A percentile compares a stretch with the other conserved stretches of the same genome.
phyloP scores from a whole-genome alignment of 2,888 invertebrate species.

The Drosophila multiciliata region DNA sequence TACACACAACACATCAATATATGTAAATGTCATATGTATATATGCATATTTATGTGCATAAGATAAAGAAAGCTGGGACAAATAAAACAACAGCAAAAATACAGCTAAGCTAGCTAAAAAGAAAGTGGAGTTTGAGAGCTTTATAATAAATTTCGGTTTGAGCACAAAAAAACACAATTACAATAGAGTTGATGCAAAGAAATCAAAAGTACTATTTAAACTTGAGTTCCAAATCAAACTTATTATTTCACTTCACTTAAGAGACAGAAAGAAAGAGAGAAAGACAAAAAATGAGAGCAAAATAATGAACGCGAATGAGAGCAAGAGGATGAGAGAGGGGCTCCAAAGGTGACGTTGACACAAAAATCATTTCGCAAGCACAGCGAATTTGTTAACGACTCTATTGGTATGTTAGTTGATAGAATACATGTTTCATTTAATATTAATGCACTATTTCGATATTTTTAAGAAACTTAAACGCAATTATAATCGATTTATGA shows the following conservation, averaged over 20 bases:
- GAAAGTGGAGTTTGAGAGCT: constrained; percentile 33
- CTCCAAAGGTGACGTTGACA: constrained; percentile 78
- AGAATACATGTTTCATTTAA: neutral
- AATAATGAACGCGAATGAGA: constrained; percentile 42
- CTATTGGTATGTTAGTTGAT: constrained; percentile 16
- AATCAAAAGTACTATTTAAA: constrained; percentile 27
- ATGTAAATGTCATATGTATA: constrained; percentile 24
- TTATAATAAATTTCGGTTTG: constrained; percentile 32
- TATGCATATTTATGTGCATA: constrained; percentile 47
- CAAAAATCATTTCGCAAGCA: constrained; percentile 64
- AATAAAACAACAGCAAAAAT: constrained; percentile 36
- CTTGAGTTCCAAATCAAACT: constrained; percentile 57
- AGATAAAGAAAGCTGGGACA: constrained; percentile 60
- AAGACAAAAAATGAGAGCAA: constrained; percentile 38
- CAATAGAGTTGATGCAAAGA: constrained; percentile 12
- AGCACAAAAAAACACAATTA: constrained; percentile 13
- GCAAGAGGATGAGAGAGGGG: constrained; percentile 51
- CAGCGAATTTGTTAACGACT: constrained; percentile 5
- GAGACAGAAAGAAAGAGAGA: constrained; percentile 47
- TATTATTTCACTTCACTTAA: constrained; percentile 58
- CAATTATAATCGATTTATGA: constrained; percentile 56
- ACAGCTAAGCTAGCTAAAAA: constrained; percentile 12
- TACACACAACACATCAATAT: constrained; percentile 64
- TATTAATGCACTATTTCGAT: constrained; percentile 24
- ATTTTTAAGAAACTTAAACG: constrained; percentile 6